Conservation (phyloP, 1,140 invertebrate genomes). For the Bombus breviceps region DNA sequence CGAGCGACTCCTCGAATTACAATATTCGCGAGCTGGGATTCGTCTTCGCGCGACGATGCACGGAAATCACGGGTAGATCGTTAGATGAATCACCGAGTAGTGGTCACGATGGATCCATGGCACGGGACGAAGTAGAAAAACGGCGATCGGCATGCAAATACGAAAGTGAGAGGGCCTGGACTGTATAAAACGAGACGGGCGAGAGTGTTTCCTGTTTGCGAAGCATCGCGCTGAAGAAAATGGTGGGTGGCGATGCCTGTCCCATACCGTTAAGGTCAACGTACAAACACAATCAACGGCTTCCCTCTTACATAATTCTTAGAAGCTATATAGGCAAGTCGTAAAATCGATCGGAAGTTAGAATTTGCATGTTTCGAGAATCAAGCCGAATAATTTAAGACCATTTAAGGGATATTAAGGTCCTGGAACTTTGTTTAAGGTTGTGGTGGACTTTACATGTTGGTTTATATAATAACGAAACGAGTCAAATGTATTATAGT, state of each 20-base stretch:
- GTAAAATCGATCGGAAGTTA: not conserved
- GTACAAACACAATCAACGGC: slow-evolving; percentile 62
- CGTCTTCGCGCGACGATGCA: slow-evolving; percentile 32
- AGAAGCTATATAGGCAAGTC: slow-evolving; percentile 2
- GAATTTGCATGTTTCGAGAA: not conserved
- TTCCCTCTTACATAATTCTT: no score
- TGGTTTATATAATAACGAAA: no score
- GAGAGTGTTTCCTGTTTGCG: slow-evolving; percentile 73
- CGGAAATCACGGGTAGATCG: slow-evolving; percentile 27
- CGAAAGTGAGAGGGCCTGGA: slow-evolving; percentile 77
- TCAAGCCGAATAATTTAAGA: no score
- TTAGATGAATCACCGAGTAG: not conserved
- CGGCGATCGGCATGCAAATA: slow-evolving; percentile 72
- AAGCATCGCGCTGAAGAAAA: slow-evolving; percentile 57
- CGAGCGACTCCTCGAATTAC: not conserved
- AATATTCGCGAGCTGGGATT: slow-evolving; percentile 3
- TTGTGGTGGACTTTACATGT: no score
- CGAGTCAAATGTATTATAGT: no score
- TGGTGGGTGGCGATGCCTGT: slow-evolving; percentile 74
- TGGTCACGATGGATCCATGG: slow-evolving; percentile 14
- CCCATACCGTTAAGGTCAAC: slow-evolving; percentile 77
- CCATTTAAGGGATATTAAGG: no score
- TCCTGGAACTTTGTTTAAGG: no score
- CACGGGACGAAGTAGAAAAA: not conserved
- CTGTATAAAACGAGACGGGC: slow-evolving; percentile 67